Percentiles rank a stretch among this genome's conserved stretches.
Evolutionary conservation across 2,113 vertebrate genomes (phyloP).

Genomic region (Corydoras maculifer): DNA sequence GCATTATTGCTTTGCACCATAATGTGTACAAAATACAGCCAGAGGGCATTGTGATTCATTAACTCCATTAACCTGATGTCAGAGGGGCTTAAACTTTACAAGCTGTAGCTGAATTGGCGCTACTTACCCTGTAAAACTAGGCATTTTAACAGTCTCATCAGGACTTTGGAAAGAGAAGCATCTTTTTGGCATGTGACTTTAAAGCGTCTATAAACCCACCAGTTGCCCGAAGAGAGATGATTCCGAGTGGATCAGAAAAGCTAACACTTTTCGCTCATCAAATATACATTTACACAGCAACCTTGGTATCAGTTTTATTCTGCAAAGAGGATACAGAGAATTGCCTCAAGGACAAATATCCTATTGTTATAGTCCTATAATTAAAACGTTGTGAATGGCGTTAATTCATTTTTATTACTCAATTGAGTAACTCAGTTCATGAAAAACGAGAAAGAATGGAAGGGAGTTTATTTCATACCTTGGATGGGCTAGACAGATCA

Average conservation of each 20-base stretch:
- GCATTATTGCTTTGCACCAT: background rate
- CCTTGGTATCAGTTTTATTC: background rate
- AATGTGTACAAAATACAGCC: background rate
- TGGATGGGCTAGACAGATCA: no score
- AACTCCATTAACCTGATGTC: slow-evolving; percentile 12
- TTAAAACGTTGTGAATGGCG: slow-evolving; percentile 30
- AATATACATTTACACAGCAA: slow-evolving; percentile 20
- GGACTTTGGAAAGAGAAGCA: slow-evolving; percentile 49
- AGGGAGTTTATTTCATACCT: no score
- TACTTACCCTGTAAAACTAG: slow-evolving; percentile 56
- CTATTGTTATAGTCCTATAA: slow-evolving; percentile 37
- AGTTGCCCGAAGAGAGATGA: slow-evolving; percentile 42
- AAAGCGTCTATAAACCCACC: slow-evolving; percentile 59
- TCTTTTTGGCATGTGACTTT: slow-evolving; percentile 56
- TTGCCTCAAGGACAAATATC: slow-evolving; percentile 30
- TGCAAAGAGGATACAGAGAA: background rate
- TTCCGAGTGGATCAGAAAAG: background rate
- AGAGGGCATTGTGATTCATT: background rate
- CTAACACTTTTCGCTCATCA: background rate
- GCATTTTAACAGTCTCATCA: slow-evolving; percentile 43
- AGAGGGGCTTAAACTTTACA: slow-evolving; percentile 44
- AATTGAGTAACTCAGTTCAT: slow-evolving; percentile 29
- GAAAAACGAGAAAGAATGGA: background rate
- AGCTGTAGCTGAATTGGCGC: slow-evolving; percentile 52
- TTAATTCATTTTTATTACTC: slow-evolving; percentile 28